Evolutionary conservation across 1,140 invertebrate genomes (phyloP), one percentile per base, ranked within the genome.

Genomic region (Sminthurides bifidus): DNA sequence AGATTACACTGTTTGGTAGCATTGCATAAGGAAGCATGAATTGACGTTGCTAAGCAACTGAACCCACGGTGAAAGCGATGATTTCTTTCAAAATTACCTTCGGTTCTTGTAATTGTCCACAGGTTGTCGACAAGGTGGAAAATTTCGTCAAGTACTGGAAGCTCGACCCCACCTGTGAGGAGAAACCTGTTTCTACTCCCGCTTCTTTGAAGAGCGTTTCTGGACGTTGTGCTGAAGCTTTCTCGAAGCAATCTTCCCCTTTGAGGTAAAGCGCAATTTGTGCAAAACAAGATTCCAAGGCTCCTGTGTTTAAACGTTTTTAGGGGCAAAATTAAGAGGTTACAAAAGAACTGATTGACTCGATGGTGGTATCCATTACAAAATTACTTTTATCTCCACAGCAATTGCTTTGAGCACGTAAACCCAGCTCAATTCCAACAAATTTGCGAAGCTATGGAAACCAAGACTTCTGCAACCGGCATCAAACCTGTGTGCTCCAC

Each of bases 191-290:
- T 19, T 21, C 46, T 31, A 27, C 31, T 19, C 44, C 24, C 24
- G 33, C 46, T 23, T 26, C 27, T 19, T 8, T 30, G 2, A 30
- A 26, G 3, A 50, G 30, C 17, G 15, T 17, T 3, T 15, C 30
- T 19, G 54, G 45, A 5, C 21, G 46, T 29, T 56, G 54, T 41
- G 5, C 44, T 19, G 24, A 31, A 23, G 46, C 35, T 30, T 46
- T 56, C 26, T 21, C 29, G n/a, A 50, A 29, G 19, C 40, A 33
- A 50, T 23, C 24, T 2, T 56, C 54, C 3, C 31, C 46, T 14
- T 51, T 56, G 17, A 56, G 54, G 54, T 56, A 26, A 48, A 27
- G 15, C n/a, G n/a, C n/a, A n/a, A n/a, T n/a, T n/a, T n/a, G n/a
- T n/a, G n/a, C n/a, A n/a, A 41, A 23, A 12, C 15, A 26, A 23